Evolutionary conservation across 2,797 vertebrate genomes (phyloP).

Genomic region (Trematomus bernacchii): DNA sequence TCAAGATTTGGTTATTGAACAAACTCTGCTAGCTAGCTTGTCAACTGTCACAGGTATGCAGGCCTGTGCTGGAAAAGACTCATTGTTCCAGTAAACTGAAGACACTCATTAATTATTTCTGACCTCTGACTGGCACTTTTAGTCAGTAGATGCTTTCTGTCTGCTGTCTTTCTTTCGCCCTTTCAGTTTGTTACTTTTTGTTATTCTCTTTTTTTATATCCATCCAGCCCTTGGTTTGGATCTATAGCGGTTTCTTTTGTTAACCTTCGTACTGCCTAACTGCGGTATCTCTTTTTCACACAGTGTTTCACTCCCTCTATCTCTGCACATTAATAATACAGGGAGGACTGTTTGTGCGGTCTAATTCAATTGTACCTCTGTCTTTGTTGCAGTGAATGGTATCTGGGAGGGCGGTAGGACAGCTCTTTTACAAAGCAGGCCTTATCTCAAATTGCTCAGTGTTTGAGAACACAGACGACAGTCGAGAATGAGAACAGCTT

Average conservation of each 20-base stretch:
- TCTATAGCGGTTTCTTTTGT: background rate
- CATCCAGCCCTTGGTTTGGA: background rate
- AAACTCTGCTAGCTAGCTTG: too few species aligned
- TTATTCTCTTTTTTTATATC: background rate
- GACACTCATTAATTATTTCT: constrained; percentile 61
- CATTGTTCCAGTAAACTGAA: constrained; percentile 47
- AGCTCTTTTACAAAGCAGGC: background rate
- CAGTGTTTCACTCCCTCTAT: background rate
- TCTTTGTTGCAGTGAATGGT: constrained; percentile 37
- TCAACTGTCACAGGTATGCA: background rate
- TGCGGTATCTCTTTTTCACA: background rate
- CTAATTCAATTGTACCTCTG: constrained; percentile 37
- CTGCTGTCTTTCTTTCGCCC: constrained; percentile 4
- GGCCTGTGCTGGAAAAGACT: constrained; percentile 31
- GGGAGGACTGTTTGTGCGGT: constrained; percentile 23
- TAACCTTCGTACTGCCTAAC: background rate
- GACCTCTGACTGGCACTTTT: constrained; percentile 54
- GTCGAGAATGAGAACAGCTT: background rate
- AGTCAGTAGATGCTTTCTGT: constrained; percentile 23
- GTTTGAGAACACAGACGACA: background rate
- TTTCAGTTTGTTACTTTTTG: background rate
- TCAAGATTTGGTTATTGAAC: too few species aligned
- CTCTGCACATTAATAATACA: constrained; percentile 45
- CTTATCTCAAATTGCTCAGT: constrained; percentile 37
- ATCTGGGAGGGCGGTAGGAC: constrained; percentile 19